Percentiles rank a stretch among this genome's conserved stretches.
Evolutionary conservation across 2,888 invertebrate genomes (phyloP).

Genomic region (Acanthoscelides obtectus): DNA sequence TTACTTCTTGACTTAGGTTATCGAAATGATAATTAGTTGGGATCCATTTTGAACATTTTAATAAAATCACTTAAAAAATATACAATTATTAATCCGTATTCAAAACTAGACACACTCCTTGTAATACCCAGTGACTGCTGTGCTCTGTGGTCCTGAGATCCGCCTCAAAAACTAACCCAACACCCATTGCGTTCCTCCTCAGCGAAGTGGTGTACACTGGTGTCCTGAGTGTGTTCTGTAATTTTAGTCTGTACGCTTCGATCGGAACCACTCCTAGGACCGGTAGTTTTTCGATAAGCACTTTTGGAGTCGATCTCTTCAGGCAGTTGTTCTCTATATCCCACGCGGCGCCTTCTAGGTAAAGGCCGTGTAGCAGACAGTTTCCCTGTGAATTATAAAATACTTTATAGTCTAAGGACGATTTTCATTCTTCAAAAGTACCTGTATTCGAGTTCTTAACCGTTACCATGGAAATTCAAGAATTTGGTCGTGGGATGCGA

Average conservation of each 20-base stretch:
- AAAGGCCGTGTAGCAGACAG: slow-evolving; percentile 74
- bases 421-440: background rate
- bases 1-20: no score
- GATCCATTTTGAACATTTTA: no score
- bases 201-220: slow-evolving; percentile 88
- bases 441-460: no score
- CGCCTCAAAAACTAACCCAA: slow-evolving; percentile 86
- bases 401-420: background rate
- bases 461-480: no score
- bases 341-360: slow-evolving; percentile 87
- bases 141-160: slow-evolving; percentile 80
- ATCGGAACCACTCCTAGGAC: slow-evolving; percentile 82
- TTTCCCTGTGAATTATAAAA: slow-evolving; percentile 54
- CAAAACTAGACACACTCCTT: slow-evolving; percentile 82
- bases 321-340: slow-evolving; percentile 66
- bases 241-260: slow-evolving; percentile 75
- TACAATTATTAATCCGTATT: slow-evolving; percentile 61
- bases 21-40: no score
- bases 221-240: slow-evolving; percentile 81
- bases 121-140: slow-evolving; percentile 83
- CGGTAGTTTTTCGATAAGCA: slow-evolving; percentile 79
- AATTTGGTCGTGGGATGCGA: slow-evolving; percentile 3
- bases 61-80: background rate
- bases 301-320: slow-evolving; percentile 71
- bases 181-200: slow-evolving; percentile 86